A percentile compares a stretch with the other conserved stretches of the same genome.
Evolutionary conservation across 2,113 vertebrate genomes (phyloP).

Genomic region (Nipponia nippon): DNA sequence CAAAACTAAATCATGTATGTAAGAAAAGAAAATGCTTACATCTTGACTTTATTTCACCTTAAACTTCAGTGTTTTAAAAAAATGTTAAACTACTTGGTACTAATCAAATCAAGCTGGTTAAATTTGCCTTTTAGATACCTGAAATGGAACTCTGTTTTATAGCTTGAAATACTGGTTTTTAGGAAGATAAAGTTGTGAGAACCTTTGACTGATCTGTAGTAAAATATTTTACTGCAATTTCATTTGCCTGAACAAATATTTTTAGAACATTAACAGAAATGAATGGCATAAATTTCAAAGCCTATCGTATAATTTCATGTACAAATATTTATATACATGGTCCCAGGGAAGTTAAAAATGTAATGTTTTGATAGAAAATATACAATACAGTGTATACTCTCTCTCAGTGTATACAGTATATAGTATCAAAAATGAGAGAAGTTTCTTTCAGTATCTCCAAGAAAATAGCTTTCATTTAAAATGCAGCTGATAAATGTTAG

Average conservation of each 20-base stretch:
- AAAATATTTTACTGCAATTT: conserved; percentile 61
- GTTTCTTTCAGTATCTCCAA: neutral
- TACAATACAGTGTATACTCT: neutral
- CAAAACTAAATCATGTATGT: neutral
- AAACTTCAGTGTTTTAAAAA: neutral
- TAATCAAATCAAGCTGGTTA: conserved; percentile 24
- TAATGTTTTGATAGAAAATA: conserved; percentile 59
- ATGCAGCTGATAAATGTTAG: neutral
- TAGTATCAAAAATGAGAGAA: neutral
- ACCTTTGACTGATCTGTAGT: conserved; percentile 49
- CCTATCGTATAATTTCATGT: conserved; percentile 38
- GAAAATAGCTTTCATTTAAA: neutral
- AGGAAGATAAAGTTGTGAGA: conserved; percentile 45
- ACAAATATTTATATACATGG: conserved; percentile 55
- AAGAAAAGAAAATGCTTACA: neutral
- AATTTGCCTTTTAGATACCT: conserved; percentile 12
- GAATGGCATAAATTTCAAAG: conserved; percentile 54
- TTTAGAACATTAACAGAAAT: conserved; percentile 58
- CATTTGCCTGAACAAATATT: conserved; percentile 59
- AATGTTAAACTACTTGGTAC: neutral
- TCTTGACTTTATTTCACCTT: neutral
- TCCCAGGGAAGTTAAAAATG: conserved; percentile 48
- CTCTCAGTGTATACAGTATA: neutral
- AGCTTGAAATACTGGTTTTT: conserved; percentile 38
- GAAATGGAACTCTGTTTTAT: conserved; percentile 14